phyloP scores from a whole-genome alignment of 2,888 invertebrate genomes.

The Argyresthia albistria region DNA sequence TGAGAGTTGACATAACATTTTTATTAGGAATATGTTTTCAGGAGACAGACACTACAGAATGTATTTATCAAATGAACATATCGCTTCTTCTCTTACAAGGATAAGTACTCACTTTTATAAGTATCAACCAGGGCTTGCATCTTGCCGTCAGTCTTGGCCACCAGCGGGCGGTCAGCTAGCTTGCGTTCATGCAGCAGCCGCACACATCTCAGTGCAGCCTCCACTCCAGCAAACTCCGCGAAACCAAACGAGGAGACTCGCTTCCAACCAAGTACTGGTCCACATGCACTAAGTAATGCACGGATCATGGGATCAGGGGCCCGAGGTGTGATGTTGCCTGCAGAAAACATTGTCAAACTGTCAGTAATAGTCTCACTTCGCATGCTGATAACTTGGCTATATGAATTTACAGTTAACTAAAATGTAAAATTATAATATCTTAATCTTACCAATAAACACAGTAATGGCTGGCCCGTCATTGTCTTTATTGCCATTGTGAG shows the following conservation, averaged over 20 bases:
- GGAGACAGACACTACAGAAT: too few species aligned
- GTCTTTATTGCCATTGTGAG: conserved; percentile 47
- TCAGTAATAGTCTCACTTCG: not conserved
- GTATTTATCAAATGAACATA: too few species aligned
- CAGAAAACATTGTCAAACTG: conserved; percentile 3
- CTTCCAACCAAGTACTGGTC: conserved; percentile 97
- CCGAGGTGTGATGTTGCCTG: conserved; percentile 91
- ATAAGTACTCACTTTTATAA: conserved; percentile 80
- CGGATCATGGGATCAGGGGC: conserved; percentile 97
- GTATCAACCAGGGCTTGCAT: conserved; percentile 95
- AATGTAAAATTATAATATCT: too few species aligned
- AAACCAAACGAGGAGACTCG: conserved; percentile 98
- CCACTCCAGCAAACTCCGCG: conserved; percentile 95
- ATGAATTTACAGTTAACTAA: too few species aligned
- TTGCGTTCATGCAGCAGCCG: conserved; percentile 92
- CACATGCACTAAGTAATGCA: conserved; percentile 92
- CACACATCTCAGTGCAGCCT: conserved; percentile 95
- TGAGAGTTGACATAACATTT: too few species aligned
- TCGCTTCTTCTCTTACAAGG: too few species aligned
- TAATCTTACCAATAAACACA: conserved; percentile 90
- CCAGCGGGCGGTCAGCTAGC: conserved; percentile 93
- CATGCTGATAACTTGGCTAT: too few species aligned
- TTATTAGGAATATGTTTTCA: too few species aligned
- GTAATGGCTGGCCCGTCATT: conserved; percentile 91
- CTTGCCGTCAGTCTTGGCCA: conserved; percentile 98